Evolutionary conservation across 1,140 invertebrate species (phyloP).

Genomic region (Danaus plexippus): DNA sequence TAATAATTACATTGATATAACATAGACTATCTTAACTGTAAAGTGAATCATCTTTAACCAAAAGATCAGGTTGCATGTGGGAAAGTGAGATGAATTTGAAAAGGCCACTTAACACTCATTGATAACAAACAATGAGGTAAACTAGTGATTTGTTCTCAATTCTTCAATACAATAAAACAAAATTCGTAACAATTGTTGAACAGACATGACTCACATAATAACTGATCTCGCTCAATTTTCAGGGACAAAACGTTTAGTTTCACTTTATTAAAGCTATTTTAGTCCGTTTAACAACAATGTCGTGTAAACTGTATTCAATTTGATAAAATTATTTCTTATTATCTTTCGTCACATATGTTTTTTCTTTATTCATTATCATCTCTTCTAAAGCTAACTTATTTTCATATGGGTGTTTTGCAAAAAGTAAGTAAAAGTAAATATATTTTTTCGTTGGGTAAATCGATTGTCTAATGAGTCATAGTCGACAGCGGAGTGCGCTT

Average conservation of each 20-base stretch:
- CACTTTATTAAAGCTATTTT: conserved; percentile 23
- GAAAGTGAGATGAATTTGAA: conserved; percentile 34
- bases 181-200: conserved; percentile 23
- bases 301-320: neutral
- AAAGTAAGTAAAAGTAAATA: conserved; percentile 14
- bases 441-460: conserved; percentile 30
- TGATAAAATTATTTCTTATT: no score
- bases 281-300: conserved; percentile 18
- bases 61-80: conserved; percentile 43
- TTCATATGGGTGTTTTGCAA: neutral
- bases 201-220: conserved; percentile 19
- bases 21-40: no score
- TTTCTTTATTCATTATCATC: no score
- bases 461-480: conserved; percentile 63
- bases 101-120: conserved; percentile 36
- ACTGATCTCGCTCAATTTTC: conserved; percentile 13
- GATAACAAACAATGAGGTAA: conserved; percentile 26
- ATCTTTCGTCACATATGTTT: no score
- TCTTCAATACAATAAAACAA: conserved; percentile 10
- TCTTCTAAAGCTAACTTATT: no score
- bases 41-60: conserved; percentile 12
- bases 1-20: no score
- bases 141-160: conserved; percentile 15
- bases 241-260: conserved; percentile 24
- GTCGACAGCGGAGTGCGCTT: conserved; percentile 60